Evolutionary conservation across 2,888 invertebrate species (phyloP), one percentile per base, ranked within the genome.

Genomic region (Choristoneura rosaceana): DNA sequence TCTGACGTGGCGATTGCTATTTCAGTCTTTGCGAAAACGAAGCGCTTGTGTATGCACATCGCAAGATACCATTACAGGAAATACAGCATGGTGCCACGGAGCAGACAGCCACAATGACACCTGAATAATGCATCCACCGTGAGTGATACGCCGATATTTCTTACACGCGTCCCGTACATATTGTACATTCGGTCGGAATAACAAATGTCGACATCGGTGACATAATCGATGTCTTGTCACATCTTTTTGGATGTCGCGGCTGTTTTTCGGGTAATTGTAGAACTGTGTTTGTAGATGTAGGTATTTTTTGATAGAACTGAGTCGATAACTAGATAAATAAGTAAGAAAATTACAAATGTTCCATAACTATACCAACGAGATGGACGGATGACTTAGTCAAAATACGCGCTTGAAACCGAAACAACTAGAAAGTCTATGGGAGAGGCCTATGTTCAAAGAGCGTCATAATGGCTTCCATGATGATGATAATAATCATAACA

Each of bases 121-220:
- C 59, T 68, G 59, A 60, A 68, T 68, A 60, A 60, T 68, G 67
- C 59, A 68, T 45, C 59, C 41, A 15, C 8, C 43, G 14, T 47
- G 47, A 60, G 38, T 60, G 47, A 67, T 68, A 47, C 59, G 43
- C 34, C 67, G 47, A 68, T 68, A 47, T 68, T 60, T 68, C 67
- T 60, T 34, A 59, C 66, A 47, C 45, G 15, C 34, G 33, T 25
- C 33, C 41, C 12, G 43, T 17, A 43, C 15, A 5, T 62, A 45
- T 62, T 33, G 45, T 62, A 14, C 47, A 65, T 65, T 17, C 38
- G 38, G 7, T 38, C 45, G 59, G 67, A 68, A 60, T 59, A 68
- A 60, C 67, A 60, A 34, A 68, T 68, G 47, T 33, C 34, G 45
- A n/a, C 15, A 38, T 38, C 60, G 43, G 41, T 41, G 45, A 38